Evolutionary conservation across 2,113 vertebrate species (phyloP).

Genomic region (Gymnorhina tibicen): DNA sequence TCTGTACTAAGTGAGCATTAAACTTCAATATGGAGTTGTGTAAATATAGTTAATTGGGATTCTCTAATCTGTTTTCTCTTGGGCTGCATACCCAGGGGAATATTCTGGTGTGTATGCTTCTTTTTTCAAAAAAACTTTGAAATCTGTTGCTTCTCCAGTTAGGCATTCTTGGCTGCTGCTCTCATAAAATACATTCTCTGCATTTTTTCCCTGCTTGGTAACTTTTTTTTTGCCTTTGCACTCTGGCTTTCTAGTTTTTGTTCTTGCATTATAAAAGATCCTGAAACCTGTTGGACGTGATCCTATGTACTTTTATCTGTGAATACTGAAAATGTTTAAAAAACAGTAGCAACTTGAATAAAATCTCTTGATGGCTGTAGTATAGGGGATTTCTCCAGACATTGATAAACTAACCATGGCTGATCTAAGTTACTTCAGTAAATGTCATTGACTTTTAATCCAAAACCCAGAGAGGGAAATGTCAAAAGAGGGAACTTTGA

Average conservation of each 20-base stretch:
- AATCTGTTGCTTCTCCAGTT: slow-evolving; percentile 54
- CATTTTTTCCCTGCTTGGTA: slow-evolving; percentile 47
- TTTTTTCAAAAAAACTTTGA: slow-evolving; percentile 28
- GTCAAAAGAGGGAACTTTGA: not conserved
- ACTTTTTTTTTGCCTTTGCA: slow-evolving; percentile 2
- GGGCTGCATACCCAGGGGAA: slow-evolving; percentile 88
- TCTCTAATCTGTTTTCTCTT: slow-evolving; percentile 86
- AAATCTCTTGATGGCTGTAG: not conserved
- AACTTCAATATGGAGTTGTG: slow-evolving; percentile 18
- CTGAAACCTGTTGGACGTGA: not conserved
- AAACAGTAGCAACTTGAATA: not conserved
- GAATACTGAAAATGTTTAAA: not conserved
- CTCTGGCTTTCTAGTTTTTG: slow-evolving; percentile 52
- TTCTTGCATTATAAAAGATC: not conserved
- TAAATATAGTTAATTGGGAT: slow-evolving; percentile 74
- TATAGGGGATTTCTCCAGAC: not conserved
- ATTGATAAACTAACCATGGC: not conserved
- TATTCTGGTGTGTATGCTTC: slow-evolving; percentile 94
- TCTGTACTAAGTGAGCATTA: slow-evolving; percentile 32
- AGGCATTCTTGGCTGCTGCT: slow-evolving; percentile 65
- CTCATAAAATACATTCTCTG: slow-evolving; percentile 63
- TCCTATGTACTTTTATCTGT: not conserved
- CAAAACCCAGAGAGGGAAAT: not conserved
- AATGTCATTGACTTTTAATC: not conserved
- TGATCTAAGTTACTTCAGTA: not conserved